These are phyloP conservation scores for Epistrophella euchroma DNA, from an alignment of 2,888 invertebrate species.

Conservation along the genomic window DNA sequence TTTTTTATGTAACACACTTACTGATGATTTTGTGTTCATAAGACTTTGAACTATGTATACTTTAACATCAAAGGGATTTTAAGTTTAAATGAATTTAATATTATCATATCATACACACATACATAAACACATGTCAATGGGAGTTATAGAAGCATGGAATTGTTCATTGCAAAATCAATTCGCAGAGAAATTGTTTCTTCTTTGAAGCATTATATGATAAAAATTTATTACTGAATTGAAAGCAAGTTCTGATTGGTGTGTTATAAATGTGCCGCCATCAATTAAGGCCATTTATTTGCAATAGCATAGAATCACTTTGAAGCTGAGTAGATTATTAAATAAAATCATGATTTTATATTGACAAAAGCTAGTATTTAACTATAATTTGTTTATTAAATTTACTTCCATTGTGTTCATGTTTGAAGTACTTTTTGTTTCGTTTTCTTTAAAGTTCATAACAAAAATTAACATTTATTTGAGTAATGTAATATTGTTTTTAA, in stretches of 20 bases:
- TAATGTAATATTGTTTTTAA: neutral
- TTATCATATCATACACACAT: neutral
- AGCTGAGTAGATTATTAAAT: neutral
- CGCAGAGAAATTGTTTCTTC: neutral
- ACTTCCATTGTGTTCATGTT: neutral
- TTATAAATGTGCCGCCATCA: neutral
- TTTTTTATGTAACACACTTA: too few relatives aligned
- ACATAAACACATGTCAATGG: neutral
- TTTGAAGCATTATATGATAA: neutral
- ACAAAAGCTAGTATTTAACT: neutral
- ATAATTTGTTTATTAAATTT: neutral
- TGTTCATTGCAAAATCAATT: conserved; percentile 7
- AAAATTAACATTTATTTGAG: neutral
- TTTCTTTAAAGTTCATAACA: neutral
- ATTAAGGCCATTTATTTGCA: conserved; percentile 13
- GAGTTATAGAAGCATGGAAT: neutral
- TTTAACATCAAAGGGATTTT: neutral
- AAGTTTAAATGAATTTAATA: neutral
- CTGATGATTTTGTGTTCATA: too few relatives aligned
- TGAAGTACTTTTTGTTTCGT: neutral
- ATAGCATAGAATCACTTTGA: neutral
- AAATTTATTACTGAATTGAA: neutral
- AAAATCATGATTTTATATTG: neutral
- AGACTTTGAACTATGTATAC: too few relatives aligned
- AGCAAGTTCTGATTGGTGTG: neutral